A percentile compares a stretch with the other conserved stretches of the same genome.
Conservation (phyloP, 2,888 invertebrate genomes). For the Andrena marginata region DNA sequence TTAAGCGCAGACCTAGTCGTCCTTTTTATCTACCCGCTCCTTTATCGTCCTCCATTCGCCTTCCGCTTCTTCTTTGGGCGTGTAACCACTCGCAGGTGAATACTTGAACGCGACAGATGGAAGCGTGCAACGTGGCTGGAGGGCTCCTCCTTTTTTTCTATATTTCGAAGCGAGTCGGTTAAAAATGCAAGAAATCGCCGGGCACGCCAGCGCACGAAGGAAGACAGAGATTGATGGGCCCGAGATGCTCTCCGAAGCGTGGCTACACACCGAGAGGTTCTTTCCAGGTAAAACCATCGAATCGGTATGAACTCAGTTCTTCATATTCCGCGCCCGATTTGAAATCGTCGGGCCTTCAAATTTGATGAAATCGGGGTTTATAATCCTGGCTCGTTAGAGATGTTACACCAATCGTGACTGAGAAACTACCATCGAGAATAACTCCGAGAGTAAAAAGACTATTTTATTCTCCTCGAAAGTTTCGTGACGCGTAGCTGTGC, state of each 20-base stretch:
- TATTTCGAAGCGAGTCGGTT: neutral
- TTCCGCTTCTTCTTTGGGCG: neutral
- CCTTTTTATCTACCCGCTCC: neutral
- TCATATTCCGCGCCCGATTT: too few species aligned
- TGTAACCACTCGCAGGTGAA: conserved; percentile 40
- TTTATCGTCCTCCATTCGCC: neutral
- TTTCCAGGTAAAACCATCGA: neutral
- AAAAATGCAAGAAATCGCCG: conserved; percentile 11
- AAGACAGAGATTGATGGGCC: conserved; percentile 4
- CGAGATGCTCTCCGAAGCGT: neutral
- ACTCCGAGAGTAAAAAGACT: neutral
- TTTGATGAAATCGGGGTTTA: too few species aligned
- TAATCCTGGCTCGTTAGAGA: too few species aligned
- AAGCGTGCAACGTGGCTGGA: conserved; percentile 12
- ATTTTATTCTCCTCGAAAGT: conserved; percentile 7
- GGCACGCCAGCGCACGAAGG: neutral
- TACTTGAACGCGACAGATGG: conserved; percentile 13
- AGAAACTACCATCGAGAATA: too few species aligned
- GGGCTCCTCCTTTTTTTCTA: neutral
- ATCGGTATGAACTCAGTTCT: neutral
- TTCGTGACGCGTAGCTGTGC: neutral
- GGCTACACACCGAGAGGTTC: neutral
- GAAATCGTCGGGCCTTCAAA: too few species aligned
- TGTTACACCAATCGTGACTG: too few species aligned
- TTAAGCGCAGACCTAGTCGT: conserved; percentile 4